Percentiles rank a stretch among this genome's conserved stretches.
Evolutionary conservation across 2,888 invertebrate genomes (phyloP).

Genomic region (Cordylochernes scorpioides): DNA sequence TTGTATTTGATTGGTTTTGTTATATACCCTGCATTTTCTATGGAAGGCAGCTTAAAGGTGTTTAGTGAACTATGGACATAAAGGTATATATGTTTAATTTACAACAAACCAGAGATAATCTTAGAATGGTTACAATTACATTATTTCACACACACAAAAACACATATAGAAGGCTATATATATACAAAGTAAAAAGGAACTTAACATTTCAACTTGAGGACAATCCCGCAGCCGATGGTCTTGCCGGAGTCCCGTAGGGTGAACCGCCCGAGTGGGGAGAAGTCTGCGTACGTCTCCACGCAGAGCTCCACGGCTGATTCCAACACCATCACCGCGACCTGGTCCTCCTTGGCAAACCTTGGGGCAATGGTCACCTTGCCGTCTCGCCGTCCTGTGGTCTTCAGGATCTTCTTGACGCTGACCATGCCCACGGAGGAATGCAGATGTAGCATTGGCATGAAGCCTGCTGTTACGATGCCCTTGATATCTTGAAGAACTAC

Average conservation of each 20-base stretch:
- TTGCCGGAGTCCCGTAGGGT: conserved; percentile 94
- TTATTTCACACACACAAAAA: too few species aligned
- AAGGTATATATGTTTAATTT: too few species aligned
- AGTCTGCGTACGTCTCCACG: conserved; percentile 90
- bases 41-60: too few species aligned
- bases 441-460: conserved; percentile 96
- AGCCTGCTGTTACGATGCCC: conserved; percentile 96
- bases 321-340: conserved; percentile 96
- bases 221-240: too few species aligned
- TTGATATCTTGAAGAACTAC: conserved; percentile 96
- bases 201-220: too few species aligned
- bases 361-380: conserved; percentile 87
- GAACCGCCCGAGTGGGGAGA: conserved; percentile 97
- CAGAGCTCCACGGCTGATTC: conserved; percentile 92
- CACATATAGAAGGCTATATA: too few species aligned
- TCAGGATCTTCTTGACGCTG: conserved; percentile 85
- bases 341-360: conserved; percentile 96
- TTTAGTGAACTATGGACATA: too few species aligned
- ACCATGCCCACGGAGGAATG: conserved; percentile 97
- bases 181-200: too few species aligned
- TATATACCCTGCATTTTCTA: too few species aligned
- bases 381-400: conserved; percentile 90
- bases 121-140: too few species aligned
- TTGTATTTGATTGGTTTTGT: too few species aligned
- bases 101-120: too few species aligned